phyloP scores from a whole-genome alignment of 2,113 vertebrate species.

The Gila orcuttii region DNA sequence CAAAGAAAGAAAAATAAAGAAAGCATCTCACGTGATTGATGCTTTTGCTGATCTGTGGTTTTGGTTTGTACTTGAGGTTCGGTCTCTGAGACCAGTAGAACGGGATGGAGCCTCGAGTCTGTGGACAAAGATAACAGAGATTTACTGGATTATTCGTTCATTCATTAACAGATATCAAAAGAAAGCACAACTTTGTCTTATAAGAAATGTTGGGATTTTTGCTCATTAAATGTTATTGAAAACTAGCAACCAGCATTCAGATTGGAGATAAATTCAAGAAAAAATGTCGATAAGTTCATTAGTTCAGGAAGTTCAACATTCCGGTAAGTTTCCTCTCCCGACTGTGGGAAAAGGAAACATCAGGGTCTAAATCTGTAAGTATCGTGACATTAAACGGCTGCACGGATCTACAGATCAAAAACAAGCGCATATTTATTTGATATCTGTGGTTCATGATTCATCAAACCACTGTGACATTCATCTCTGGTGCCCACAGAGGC shows the following conservation, averaged over 20 bases:
- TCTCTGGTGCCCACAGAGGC: background rate
- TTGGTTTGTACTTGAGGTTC: conserved; percentile 95
- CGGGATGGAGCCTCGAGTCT: conserved; percentile 96
- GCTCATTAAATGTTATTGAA: background rate
- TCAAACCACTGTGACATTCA: background rate
- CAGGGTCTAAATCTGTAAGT: background rate
- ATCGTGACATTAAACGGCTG: background rate
- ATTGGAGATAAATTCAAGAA: background rate
- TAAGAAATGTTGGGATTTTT: background rate
- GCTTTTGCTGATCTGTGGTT: conserved; percentile 93
- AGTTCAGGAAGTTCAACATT: no score
- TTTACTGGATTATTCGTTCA: background rate
- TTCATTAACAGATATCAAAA: background rate
- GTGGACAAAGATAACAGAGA: conserved; percentile 54
- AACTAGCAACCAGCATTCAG: background rate
- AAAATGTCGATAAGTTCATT: no score
- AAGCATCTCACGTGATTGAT: conserved; percentile 84
- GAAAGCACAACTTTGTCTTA: background rate
- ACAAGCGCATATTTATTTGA: background rate
- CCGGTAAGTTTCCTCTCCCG: background rate
- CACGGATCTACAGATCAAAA: background rate
- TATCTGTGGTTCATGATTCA: background rate
- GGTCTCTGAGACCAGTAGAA: conserved; percentile 97
- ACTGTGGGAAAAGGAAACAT: background rate
- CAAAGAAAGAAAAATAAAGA: conserved; percentile 10